These are phyloP conservation scores for Drosophila rubida DNA, from an alignment of 2,888 invertebrate species.

Conservation along the genomic window DNA sequence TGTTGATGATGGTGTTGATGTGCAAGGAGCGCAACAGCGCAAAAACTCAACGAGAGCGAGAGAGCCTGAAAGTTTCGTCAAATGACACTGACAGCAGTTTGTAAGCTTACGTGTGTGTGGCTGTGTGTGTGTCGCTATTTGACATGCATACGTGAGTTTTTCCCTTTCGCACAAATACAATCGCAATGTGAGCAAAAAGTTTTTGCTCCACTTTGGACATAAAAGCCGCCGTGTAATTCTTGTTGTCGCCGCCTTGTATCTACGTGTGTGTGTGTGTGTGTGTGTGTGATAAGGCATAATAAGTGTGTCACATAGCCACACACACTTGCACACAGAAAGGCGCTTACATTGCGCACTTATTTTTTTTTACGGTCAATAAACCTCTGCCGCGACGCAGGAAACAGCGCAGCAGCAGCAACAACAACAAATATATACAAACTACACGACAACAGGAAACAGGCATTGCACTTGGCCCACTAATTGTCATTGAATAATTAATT, in stretches of 20 bases:
- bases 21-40: slow-evolving; percentile 25
- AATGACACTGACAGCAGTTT: slow-evolving; percentile 50
- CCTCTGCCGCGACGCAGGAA: slow-evolving; percentile 44
- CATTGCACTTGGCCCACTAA: slow-evolving; percentile 31
- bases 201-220: slow-evolving; percentile 68
- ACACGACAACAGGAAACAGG: slow-evolving; percentile 32
- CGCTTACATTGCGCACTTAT: slow-evolving; percentile 37
- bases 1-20: slow-evolving; percentile 1
- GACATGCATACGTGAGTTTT: slow-evolving; percentile 45
- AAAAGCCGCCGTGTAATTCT: slow-evolving; percentile 58
- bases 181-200: slow-evolving; percentile 57
- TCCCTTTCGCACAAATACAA: slow-evolving; percentile 41
- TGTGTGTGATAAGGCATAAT: slow-evolving; percentile 42
- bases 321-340: slow-evolving; percentile 54
- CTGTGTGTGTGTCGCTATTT: slow-evolving; percentile 19
- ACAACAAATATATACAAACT: slow-evolving; percentile 6
- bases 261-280: slow-evolving; percentile 40
- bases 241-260: slow-evolving; percentile 31
- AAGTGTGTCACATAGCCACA: too few species aligned
- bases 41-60: slow-evolving; percentile 4
- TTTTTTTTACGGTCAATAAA: slow-evolving; percentile 52
- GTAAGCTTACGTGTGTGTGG: slow-evolving; percentile 1
- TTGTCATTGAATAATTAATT: slow-evolving; percentile 50
- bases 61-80: slow-evolving; percentile 27
- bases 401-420: slow-evolving; percentile 28